Base-by-base conservation (phyloP, 1,140 invertebrate species). In the Marisa cornuarietis region DNA sequence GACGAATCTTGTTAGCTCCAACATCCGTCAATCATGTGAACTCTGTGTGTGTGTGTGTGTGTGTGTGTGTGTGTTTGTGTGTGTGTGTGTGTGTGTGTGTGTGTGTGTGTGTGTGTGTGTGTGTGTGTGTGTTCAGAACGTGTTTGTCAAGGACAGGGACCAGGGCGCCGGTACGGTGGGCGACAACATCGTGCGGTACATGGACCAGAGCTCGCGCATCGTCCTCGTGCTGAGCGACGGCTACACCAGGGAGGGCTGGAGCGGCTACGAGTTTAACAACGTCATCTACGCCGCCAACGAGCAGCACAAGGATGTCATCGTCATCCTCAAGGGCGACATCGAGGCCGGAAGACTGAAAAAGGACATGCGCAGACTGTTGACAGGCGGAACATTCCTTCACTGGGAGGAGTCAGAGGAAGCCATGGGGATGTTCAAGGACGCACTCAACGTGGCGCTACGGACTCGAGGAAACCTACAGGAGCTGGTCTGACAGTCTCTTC, bases 241-340 rank as follows among this genome's bases (percentile, higher is more conserved):
- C n/a, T 75, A 75, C 73, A 20, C 22, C 22, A 51, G 73, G 6
- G 73, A 75, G 54, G 22, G 58, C 7, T 75, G 73, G 73, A 52
- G 73, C 9, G 52, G 31, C 13, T 75, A 26, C 73, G 73, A 75
- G 73, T 75, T 62, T 24, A 24, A 75, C 26, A 52, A 75, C 73
- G 61, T 75, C 73, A 22, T 75, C 54, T 75, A 75, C 73, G 73
- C 73, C n/a, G 73, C 73, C 24, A 42, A 61, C 54, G 73, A 75
- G 10, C 73, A 75, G 54, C 54, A 75, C 22, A 75, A 75, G 49
- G 73, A 75, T 52, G 54, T 75, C 73, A 75, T 75, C 73, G 73
- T 75, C 51, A 26, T 75, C 10, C 58, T 75, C 20, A 52, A 61
- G 58, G 73, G 73, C 31, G 73, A 75, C 54, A 52, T 75, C 5